A percentile compares a stretch with the other conserved stretches of the same genome.
These are phyloP conservation scores for Lanius collurio DNA, from an alignment of 2,113 vertebrate species.

Conservation along the genomic window DNA sequence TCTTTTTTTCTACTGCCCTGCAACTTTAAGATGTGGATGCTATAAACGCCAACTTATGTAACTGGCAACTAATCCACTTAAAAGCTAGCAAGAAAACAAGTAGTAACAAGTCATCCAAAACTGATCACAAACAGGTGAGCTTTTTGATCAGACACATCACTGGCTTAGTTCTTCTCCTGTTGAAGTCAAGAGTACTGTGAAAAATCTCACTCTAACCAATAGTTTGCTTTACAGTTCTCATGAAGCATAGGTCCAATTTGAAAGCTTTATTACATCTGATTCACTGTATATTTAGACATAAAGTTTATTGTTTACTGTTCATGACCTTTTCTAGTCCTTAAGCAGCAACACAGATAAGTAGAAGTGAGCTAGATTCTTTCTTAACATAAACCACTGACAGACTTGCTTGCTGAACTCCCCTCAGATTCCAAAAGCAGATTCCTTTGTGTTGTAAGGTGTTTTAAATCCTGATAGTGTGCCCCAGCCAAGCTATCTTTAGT, in stretches of 20 bases:
- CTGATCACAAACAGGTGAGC: neutral
- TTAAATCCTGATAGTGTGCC: too few species aligned
- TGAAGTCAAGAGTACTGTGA: neutral
- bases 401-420: neutral
- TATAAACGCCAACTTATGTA: neutral
- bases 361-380: neutral
- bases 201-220: neutral
- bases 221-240: neutral
- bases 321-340: neutral
- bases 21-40: neutral
- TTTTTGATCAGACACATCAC: neutral
- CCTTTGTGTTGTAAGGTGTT: neutral
- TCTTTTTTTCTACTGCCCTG: neutral
- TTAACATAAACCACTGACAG: neutral
- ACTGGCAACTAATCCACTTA: neutral
- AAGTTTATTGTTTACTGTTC: neutral
- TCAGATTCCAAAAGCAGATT: neutral
- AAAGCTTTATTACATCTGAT: neutral
- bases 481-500: too few species aligned
- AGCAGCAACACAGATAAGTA: neutral
- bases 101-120: neutral
- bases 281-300: neutral
- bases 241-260: neutral
- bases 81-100: neutral
- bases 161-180: neutral